Percentiles rank a stretch among this genome's conserved stretches.
Evolutionary conservation across 2,888 invertebrate species (phyloP).

Genomic region (Ormyrus rosae): DNA sequence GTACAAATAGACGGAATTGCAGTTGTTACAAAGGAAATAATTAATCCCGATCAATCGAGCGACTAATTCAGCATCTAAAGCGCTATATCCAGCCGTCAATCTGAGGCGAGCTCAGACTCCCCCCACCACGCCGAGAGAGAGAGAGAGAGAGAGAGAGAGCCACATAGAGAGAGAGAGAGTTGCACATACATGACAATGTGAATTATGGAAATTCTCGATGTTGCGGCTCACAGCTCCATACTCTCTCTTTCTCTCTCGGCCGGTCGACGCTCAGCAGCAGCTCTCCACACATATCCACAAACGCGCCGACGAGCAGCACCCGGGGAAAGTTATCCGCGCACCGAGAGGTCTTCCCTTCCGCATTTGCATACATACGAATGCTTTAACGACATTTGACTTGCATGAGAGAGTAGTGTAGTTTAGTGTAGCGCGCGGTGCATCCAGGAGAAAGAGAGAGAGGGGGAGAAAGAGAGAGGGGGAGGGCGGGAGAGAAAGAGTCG

Average conservation of each 20-base stretch:
- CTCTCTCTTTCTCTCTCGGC: no score
- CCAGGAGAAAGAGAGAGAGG: background rate
- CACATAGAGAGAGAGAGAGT: no score
- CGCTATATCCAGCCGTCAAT: conserved; percentile 1
- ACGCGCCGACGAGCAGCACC: no score
- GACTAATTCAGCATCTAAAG: conserved; percentile 9
- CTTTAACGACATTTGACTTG: conserved; percentile 57
- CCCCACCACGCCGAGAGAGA: no score
- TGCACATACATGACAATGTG: conserved; percentile 7
- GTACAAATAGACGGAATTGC: no score
- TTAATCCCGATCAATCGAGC: conserved; percentile 20
- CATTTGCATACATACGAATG: conserved; percentile 57
- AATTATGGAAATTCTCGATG: conserved; percentile 48
- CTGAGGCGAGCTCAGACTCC: background rate
- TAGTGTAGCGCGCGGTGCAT: background rate
- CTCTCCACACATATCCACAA: no score
- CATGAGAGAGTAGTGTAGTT: conserved; percentile 45
- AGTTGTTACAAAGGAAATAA: background rate
- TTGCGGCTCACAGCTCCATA: background rate
- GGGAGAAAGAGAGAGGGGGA: background rate
- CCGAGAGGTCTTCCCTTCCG: conserved; percentile 44
- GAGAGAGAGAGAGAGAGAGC: no score
- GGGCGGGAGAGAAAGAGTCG: background rate
- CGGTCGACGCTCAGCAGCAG: no score
- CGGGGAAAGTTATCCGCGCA: conserved; percentile 39